These are phyloP conservation scores for Dicycla oo DNA, from an alignment of 2,888 invertebrate species.

Conservation along the genomic window DNA sequence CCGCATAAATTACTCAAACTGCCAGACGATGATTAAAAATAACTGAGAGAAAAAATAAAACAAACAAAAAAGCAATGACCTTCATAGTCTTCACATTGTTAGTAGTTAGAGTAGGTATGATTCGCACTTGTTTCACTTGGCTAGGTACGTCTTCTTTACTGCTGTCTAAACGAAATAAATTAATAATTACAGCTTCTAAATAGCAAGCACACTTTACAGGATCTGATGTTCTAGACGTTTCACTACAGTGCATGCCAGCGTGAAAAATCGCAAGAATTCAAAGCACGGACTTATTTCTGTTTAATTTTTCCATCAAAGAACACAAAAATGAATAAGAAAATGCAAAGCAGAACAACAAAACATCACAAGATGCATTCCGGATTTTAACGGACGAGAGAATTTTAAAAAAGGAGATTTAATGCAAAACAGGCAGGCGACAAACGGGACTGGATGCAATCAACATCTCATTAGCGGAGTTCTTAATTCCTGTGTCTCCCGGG, in stretches of 20 bases:
- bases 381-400: conserved; percentile 76
- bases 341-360: conserved; percentile 72
- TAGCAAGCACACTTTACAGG: neutral
- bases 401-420: conserved; percentile 76
- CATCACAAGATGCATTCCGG: conserved; percentile 80
- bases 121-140: neutral
- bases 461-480: conserved; percentile 88
- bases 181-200: conserved; percentile 4
- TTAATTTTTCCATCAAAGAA: conserved; percentile 62
- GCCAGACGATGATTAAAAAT: no score
- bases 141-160: conserved; percentile 6
- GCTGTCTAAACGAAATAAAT: conserved; percentile 11
- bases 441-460: conserved; percentile 86
- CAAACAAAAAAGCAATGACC: no score
- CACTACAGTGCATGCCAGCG: conserved; percentile 16
- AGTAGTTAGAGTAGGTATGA: neutral
- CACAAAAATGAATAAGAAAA: conserved; percentile 45
- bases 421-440: conserved; percentile 81
- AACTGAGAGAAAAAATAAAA: no score
- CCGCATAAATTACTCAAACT: no score
- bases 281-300: conserved; percentile 47
- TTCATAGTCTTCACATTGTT: no score
- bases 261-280: conserved; percentile 34
- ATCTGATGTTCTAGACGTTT: conserved; percentile 23
- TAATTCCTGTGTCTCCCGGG: conserved; percentile 83